Evolutionary conservation across 2,888 invertebrate genomes (phyloP), one percentile per base, ranked within the genome.

Genomic region (Drosophila siamana): DNA sequence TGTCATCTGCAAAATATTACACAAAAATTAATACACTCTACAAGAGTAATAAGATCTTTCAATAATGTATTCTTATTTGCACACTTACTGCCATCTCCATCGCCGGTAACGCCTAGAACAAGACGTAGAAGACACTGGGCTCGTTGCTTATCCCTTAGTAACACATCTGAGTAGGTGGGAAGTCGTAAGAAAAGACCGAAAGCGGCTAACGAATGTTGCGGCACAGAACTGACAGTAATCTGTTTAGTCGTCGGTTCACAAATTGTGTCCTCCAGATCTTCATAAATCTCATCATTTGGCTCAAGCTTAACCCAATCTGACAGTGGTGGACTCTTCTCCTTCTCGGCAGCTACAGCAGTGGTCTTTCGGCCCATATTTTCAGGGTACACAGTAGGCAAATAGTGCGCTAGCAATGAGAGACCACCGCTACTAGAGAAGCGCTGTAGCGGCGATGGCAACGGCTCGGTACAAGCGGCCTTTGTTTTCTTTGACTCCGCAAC

Each of bases 351-450:
- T 72, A 94, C 90, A 61, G 94, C 89, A 69, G 94, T 91, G 82
- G 95, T 93, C 78, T 95, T 93, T 11, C 91, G 91, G 4, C 91
- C 91, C n/a, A 93, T 91, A n/a, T 94, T 94, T 78, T 97, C 96
- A 4, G 97, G 97, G 93, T 96, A 97, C 15, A 98, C 95, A 0
- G 97, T 94, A 0, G 98, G 98, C 86, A 98, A 93, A 80, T 97
- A 96, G 88, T 97, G 96, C 0, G 98, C 98, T 67, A 98, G 93
- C 65, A 98, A 93, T 11, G 97, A 97, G 62, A 98, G 93, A 1
- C 98, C 98, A 62, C 98, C 98, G 78, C 96, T 95, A 70, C 95
- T 94, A 54, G 97, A 97, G 93, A 98, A 98, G 80, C 96, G 95
- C 88, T 97, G 96, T 84, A 98, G 93, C 55, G 96, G 95, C 2